Evolutionary conservation across 2,888 invertebrate genomes (phyloP).

Genomic region (Melinaea marsaeus): DNA sequence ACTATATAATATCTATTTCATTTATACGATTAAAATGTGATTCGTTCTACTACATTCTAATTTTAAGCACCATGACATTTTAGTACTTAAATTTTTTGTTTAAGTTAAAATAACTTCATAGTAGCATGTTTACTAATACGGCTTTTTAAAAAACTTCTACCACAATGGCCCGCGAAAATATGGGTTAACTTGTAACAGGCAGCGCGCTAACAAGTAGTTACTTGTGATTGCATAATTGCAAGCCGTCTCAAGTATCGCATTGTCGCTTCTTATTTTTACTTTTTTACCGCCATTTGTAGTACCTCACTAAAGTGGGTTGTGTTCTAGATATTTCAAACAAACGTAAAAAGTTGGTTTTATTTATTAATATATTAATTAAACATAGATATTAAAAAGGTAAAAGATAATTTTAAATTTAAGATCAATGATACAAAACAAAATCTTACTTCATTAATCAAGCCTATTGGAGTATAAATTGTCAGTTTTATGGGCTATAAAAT

Average conservation of each 20-base stretch:
- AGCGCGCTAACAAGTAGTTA: conserved; percentile 25
- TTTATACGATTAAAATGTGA: no score
- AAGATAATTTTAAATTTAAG: no score
- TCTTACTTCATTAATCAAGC: not conserved
- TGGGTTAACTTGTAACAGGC: conserved; percentile 22
- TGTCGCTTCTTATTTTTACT: conserved; percentile 21
- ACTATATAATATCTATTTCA: no score
- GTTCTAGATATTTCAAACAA: not conserved
- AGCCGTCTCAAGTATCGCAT: conserved; percentile 22
- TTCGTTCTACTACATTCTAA: no score
- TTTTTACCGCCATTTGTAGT: conserved; percentile 11
- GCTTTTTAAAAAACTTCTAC: not conserved
- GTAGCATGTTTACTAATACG: not conserved
- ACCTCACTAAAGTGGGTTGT: conserved; percentile 1
- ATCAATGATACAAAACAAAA: not conserved
- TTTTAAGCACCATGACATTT: no score
- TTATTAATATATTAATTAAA: no score
- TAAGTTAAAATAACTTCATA: not conserved
- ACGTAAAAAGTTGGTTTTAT: no score
- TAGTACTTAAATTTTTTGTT: not conserved
- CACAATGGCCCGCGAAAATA: conserved; percentile 13
- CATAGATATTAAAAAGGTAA: no score
- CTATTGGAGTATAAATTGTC: not conserved
- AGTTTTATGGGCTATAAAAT: not conserved
- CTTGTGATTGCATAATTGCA: conserved; percentile 28